Base-by-base conservation (phyloP, 1,140 invertebrate species). In the Bombus polaris region DNA sequence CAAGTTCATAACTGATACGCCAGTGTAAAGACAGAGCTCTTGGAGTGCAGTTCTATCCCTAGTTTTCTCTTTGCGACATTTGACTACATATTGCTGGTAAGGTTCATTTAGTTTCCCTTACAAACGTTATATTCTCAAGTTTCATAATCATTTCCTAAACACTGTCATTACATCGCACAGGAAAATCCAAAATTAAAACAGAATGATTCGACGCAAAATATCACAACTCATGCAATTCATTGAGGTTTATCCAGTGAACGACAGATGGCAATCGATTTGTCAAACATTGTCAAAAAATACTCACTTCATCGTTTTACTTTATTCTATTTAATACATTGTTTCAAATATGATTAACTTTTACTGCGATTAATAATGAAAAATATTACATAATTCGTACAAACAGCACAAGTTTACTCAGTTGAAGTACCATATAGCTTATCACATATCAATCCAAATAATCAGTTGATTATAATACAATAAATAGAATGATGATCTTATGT, bases 261-360 rank as follows among this genome's bases (percentile, higher is more conserved):
- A 3, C 68, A 89, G 88, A 88, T 89, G 84, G 79, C 79, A 66
- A 86, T 75, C 74, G 35, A 86, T 82, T 53, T 35, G 32, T 32
- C 32, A 32, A 32, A 32, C 32, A 53, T 22, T 8, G 6, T 53
- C 47, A 6, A 22, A 0, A 32, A 65, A 2, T 44, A 13, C 32
- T 44, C n/a, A 15, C 0, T 44, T 44, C 1, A 2, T 32, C 3
- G 8, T 15, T 47, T 44, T 47, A 32, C 3, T 32, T 74, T 47
- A 47, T 44, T 44, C 25, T 37, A 3, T 62, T 59, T 76, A 65
- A 44, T 65, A 62, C 2, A 18, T 47, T n/a, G 12, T 10, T 35
- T 35, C 35, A 25, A 68, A 68, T 77, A 57, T 37, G 6, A 75
- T 37, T 13, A 74, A 35, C 35, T 37, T 18, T 37, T 15, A 22